phyloP scores from a whole-genome alignment of 2,888 invertebrate genomes.

The Zygothrica quintamaculata region DNA sequence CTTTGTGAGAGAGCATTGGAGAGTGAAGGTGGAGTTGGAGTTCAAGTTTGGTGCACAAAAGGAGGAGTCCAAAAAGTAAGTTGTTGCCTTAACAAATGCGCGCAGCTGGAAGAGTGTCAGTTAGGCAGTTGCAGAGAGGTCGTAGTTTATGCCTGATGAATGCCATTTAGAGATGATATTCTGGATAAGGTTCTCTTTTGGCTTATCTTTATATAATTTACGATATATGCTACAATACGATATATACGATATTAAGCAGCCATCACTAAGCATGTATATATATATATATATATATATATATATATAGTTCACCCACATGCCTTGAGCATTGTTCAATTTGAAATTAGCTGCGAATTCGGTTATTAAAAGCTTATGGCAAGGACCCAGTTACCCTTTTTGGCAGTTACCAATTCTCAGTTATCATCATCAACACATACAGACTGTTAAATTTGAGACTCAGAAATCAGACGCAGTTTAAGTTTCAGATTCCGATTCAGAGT shows the following conservation, averaged over 20 bases:
- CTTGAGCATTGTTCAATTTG: conserved; percentile 44
- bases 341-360: conserved; percentile 76
- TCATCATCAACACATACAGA: no score
- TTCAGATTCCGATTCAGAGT: no score
- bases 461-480: no score
- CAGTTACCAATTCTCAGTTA: no score
- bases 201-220: no score
- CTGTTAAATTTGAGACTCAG: no score
- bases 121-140: conserved; percentile 13
- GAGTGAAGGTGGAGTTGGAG: background rate
- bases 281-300: no score
- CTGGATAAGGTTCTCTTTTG: no score
- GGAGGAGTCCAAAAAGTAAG: conserved; percentile 59
- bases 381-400: conserved; percentile 34
- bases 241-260: no score
- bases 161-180: conserved; percentile 35
- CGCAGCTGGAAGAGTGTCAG: conserved; percentile 49
- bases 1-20: conserved; percentile 48
- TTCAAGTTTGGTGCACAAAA: conserved; percentile 11
- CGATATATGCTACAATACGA: background rate
- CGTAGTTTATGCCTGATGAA: conserved; percentile 32
- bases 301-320: conserved; percentile 66
- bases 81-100: conserved; percentile 75
- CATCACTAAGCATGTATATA: no score
- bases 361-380: conserved; percentile 63